Conservation (phyloP, 2,888 invertebrate species). For the Agriopis marginaria region DNA sequence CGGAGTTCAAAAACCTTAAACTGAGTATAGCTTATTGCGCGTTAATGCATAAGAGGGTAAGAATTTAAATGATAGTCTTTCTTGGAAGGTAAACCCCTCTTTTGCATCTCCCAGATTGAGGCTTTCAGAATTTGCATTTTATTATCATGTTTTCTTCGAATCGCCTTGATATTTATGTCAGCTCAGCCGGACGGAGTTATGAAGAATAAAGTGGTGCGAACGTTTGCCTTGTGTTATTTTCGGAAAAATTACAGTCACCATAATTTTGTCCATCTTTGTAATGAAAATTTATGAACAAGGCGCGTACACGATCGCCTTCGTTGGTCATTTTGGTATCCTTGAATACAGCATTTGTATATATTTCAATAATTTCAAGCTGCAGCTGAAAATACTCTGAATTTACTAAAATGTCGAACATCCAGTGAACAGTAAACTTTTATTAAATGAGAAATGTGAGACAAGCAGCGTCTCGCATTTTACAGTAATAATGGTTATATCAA, state of each 20-base stretch:
- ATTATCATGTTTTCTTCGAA: conserved; percentile 16
- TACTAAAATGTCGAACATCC: no score
- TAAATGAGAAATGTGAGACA: no score
- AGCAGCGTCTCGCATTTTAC: no score
- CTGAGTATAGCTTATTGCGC: no score
- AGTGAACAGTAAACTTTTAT: no score
- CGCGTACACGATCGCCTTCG: not conserved
- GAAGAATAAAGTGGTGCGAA: conserved; percentile 1
- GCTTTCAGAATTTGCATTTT: conserved; percentile 23
- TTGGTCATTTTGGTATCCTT: not conserved
- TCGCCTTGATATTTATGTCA: conserved; percentile 1
- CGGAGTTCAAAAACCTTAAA: no score
- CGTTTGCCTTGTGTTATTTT: conserved; percentile 8
- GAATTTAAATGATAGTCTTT: not conserved
- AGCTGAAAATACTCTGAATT: not conserved
- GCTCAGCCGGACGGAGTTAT: not conserved
- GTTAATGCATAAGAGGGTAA: no score
- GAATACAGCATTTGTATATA: not conserved
- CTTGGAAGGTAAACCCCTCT: conserved; percentile 6
- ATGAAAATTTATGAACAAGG: not conserved
- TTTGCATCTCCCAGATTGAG: conserved; percentile 20
- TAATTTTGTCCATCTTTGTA: not conserved
- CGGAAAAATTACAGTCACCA: not conserved
- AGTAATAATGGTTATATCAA: no score
- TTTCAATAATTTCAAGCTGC: no score